Conservation (phyloP, 2,888 invertebrate genomes). For the Tipula lateralis region DNA sequence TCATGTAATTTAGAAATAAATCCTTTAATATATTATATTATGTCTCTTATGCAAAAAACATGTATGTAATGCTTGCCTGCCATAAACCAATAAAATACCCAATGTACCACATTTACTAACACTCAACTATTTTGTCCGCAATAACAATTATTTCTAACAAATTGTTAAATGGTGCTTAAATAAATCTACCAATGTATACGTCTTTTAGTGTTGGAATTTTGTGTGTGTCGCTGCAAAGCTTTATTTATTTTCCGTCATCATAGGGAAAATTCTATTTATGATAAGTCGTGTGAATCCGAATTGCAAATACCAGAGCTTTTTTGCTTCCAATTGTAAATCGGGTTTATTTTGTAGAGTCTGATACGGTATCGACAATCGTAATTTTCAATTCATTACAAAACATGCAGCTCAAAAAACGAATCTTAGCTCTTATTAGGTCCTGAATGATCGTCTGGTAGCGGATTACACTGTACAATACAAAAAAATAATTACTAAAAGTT, state of each 20-base stretch:
- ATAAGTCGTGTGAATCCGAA: too few species aligned
- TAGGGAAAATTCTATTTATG: too few species aligned
- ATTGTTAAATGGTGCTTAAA: slow-evolving; percentile 11
- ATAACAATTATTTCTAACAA: neutral
- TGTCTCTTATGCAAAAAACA: neutral
- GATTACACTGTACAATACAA: too few species aligned
- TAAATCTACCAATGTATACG: neutral
- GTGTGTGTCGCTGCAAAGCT: neutral
- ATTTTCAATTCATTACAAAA: too few species aligned
- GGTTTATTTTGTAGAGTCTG: too few species aligned
- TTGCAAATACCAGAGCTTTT: too few species aligned
- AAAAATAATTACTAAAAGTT: too few species aligned
- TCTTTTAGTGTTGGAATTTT: neutral
- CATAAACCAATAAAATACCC: neutral
- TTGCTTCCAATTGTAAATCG: too few species aligned
- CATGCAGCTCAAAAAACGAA: too few species aligned
- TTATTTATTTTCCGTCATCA: neutral
- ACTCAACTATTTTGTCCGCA: neutral
- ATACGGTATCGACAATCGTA: too few species aligned
- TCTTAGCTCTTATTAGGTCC: too few species aligned
- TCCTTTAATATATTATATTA: neutral
- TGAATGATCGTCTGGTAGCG: too few species aligned
- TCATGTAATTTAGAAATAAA: neutral
- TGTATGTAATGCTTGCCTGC: neutral
- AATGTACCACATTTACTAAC: neutral